Conservation (phyloP, 2,797 vertebrate species). For the Coreius guichenoti region DNA sequence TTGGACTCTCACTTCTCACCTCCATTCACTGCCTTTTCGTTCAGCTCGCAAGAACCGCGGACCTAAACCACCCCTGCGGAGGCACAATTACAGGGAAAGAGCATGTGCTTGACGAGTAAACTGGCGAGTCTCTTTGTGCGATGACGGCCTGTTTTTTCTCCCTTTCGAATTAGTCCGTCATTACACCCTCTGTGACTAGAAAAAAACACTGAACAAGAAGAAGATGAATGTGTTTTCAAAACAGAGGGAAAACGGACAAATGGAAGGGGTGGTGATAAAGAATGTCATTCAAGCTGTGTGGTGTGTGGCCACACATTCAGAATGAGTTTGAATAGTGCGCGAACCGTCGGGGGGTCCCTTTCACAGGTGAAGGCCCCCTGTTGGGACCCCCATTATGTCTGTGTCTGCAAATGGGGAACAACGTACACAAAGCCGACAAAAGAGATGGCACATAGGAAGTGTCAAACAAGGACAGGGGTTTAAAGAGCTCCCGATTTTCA, state of each 20-base stretch:
- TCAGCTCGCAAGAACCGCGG: conserved; percentile 1
- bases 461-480: conserved; percentile 78
- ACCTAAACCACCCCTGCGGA: conserved; percentile 31
- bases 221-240: conserved; percentile 82
- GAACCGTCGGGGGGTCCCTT: conserved; percentile 79
- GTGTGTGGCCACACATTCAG: conserved; percentile 77
- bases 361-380: conserved; percentile 83
- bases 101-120: conserved; percentile 59
- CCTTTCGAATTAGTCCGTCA: conserved; percentile 73
- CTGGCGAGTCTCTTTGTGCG: conserved; percentile 49
- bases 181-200: conserved; percentile 71
- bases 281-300: conserved; percentile 75
- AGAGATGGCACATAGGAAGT: conserved; percentile 78
- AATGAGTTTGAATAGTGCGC: conserved; percentile 74
- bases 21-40: conserved; percentile 21
- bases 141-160: conserved; percentile 71
- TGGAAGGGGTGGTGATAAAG: conserved; percentile 71
- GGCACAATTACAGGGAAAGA: conserved; percentile 43
- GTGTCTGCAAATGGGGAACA: conserved; percentile 77
- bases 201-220: conserved; percentile 66
- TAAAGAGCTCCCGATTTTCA: conserved; percentile 77
- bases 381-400: conserved; percentile 74
- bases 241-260: conserved; percentile 80
- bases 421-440: conserved; percentile 80
- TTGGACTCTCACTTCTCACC: conserved; percentile 47